Evolutionary conservation across 2,888 invertebrate genomes (phyloP).

Genomic region (Eulithis testata): DNA sequence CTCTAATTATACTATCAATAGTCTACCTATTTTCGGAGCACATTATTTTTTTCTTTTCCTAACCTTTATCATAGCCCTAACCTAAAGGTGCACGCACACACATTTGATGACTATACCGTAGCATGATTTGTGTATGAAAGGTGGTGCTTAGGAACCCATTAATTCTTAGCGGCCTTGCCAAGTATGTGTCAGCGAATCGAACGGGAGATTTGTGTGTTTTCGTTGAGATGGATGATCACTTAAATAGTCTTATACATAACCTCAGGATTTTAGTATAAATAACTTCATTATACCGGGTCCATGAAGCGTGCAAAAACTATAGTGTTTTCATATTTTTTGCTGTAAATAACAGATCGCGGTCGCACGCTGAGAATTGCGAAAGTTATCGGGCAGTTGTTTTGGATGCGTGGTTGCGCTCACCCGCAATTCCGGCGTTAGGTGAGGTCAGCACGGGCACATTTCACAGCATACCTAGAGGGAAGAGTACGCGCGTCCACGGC

Average conservation of each 20-base stretch:
- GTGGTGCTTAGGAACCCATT: conserved; percentile 27
- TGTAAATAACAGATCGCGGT: no score
- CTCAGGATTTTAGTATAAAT: no score
- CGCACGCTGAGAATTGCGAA: background rate
- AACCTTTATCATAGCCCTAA: conserved; percentile 19
- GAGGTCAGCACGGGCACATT: conserved; percentile 23
- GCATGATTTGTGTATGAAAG: conserved; percentile 13
- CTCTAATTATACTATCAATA: conserved; percentile 25
- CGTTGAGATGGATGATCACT: conserved; percentile 26
- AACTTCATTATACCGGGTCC: no score
- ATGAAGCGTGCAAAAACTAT: background rate
- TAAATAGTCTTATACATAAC: background rate
- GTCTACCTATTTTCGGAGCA: background rate
- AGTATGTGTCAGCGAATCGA: conserved; percentile 29
- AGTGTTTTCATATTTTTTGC: background rate
- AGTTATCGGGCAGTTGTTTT: background rate
- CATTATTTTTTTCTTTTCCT: background rate
- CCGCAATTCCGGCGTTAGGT: conserved; percentile 18
- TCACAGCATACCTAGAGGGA: conserved; percentile 32
- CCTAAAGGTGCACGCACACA: conserved; percentile 11
- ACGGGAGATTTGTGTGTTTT: conserved; percentile 22
- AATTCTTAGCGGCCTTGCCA: conserved; percentile 28
- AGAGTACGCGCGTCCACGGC: conserved; percentile 71
- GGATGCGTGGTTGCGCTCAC: conserved; percentile 19
- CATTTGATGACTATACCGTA: conserved; percentile 17